Evolutionary conservation across 2,797 vertebrate species (phyloP).

Genomic region (Fundulus diaphanus): DNA sequence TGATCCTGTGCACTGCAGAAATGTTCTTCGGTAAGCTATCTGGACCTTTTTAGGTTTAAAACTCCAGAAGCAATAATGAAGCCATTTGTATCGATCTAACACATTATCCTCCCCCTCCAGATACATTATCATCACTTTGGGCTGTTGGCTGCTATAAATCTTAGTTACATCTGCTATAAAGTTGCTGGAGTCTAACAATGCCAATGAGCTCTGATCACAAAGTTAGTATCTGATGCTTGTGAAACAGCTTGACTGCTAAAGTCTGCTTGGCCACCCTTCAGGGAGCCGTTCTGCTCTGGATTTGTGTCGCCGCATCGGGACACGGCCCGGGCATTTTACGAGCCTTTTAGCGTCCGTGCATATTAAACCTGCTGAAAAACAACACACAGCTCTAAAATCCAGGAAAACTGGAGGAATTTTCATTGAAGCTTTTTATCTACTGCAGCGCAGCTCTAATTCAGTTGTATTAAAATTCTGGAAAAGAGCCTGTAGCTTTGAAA

Average conservation of each 20-base stretch:
- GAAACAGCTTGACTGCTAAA: constrained; percentile 29
- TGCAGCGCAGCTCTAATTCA: constrained; percentile 22
- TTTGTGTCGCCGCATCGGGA: constrained; percentile 27
- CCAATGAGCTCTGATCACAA: constrained; percentile 41
- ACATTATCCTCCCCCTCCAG: constrained; percentile 26
- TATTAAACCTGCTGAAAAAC: constrained; percentile 22
- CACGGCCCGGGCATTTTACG: background rate
- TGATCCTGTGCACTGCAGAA: too few relatives aligned
- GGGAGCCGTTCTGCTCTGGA: constrained; percentile 25
- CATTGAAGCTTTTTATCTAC: constrained; percentile 13
- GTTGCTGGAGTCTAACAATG: constrained; percentile 23
- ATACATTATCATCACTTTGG: constrained; percentile 47
- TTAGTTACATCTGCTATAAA: constrained; percentile 43
- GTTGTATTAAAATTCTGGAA: constrained; percentile 26
- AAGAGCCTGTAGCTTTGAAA: constrained; percentile 31
- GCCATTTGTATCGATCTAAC: constrained; percentile 44
- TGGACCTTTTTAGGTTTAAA: constrained; percentile 14
- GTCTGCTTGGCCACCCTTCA: background rate
- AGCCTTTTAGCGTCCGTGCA: constrained; percentile 2
- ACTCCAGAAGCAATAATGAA: constrained; percentile 6
- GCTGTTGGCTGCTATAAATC: constrained; percentile 36
- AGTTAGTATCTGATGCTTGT: constrained; percentile 43
- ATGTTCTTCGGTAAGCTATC: too few relatives aligned
- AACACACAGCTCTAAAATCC: constrained; percentile 21
- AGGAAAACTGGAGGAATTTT: constrained; percentile 33